Base-by-base conservation (phyloP, 2,113 vertebrate species). In the Antennarius striatus region DNA sequence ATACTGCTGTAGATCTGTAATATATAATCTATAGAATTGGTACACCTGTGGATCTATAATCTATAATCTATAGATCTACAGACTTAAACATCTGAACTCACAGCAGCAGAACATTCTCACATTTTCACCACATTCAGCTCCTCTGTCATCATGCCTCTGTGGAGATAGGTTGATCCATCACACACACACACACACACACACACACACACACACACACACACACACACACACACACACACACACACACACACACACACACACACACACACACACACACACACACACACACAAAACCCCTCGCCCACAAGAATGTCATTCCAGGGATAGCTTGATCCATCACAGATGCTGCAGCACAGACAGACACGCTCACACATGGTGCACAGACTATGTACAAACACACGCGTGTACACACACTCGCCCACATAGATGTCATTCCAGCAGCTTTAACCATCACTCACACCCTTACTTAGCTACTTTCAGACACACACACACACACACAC, bases 151-250 rank as follows among this genome's bases (percentile, higher is more conserved):
- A 78, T 80, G 84, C 73, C 76, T 77, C 64, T 65, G 73, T 62
- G 68, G n/a, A 71, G 79, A 84, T 61, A 74, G 82, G 80, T 85
- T 89, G 82, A 87, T 87, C 77, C 85, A 83, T 89, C 86, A 85
- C 71, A 40, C 51, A 51, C 69, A 30, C 62, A 53, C 61, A 56
- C 49, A 50, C 45, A 32, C 50, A 54, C 55, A 57, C 36, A 67
- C 51, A 68, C 71, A 66, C 56, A n/a, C 8, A 42, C 7, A 5
- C 74, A 49, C 49, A 22, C 2, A 54, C 55, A 57, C 36, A 67
- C 51, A 68, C 71, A 66, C 56, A n/a, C 8, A 42, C 7, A 5
- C 74, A 49, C 49, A 22, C 30, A 54, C 55, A 57, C 36, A 67
- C 51, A 68, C 71, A 66, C 56, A n/a, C 8, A 42, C 7, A 5